These are phyloP conservation scores for Triops longicaudatus DNA, from an alignment of 1,140 invertebrate genomes.

Conservation along the genomic window DNA sequence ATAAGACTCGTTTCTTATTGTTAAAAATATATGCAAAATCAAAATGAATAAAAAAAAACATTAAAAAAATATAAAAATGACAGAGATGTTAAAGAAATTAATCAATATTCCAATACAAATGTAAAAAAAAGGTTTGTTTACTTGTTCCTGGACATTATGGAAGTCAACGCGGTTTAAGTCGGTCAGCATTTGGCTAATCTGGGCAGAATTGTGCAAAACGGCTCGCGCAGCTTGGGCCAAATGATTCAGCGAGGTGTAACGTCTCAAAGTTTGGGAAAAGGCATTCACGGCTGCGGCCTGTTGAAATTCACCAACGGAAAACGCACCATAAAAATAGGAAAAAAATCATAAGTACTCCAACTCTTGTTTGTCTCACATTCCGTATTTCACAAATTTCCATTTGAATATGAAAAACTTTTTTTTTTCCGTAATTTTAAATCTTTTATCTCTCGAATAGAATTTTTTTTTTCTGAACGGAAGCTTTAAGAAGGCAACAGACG, in stretches of 20 bases:
- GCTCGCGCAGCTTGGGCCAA: constrained; percentile 91
- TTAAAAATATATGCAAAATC: too few relatives aligned
- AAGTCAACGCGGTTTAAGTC: constrained; percentile 97
- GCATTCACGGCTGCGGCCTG: constrained; percentile 70
- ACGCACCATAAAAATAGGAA: background rate
- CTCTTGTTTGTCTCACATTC: background rate
- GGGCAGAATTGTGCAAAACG: constrained; percentile 88
- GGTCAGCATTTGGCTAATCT: constrained; percentile 93
- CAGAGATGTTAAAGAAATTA: constrained; percentile 19
- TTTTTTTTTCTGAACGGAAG: background rate
- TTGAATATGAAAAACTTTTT: background rate
- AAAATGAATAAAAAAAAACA: too few relatives aligned
- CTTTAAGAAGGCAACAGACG: background rate
- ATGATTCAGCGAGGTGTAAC: constrained; percentile 98
- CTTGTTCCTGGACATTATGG: constrained; percentile 84
- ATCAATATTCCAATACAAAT: too few relatives aligned
- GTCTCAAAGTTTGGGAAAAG: constrained; percentile 84
- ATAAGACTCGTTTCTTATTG: too few relatives aligned
- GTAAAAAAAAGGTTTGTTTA: constrained; percentile 36
- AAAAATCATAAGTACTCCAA: constrained; percentile 23
- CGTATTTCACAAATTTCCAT: constrained; percentile 19
- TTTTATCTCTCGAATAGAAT: background rate
- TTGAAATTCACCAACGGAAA: background rate
- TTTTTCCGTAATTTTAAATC: background rate
- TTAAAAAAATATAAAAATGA: too few relatives aligned